phyloP scores from a whole-genome alignment of 2,113 vertebrate species.

The Hippocampus barbouri region DNA sequence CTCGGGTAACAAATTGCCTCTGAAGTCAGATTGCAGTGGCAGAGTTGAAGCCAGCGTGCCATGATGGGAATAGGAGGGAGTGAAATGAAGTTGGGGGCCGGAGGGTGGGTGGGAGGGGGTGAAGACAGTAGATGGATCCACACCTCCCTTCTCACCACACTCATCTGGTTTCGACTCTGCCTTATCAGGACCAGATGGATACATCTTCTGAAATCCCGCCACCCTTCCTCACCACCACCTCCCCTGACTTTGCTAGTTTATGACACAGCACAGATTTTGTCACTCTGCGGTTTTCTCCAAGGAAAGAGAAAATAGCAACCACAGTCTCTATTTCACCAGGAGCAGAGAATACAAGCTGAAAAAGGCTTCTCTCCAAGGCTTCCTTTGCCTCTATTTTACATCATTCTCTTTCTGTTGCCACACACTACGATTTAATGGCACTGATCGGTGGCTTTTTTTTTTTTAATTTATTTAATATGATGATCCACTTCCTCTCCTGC shows the following conservation, averaged over 20 bases:
- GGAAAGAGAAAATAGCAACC: slow-evolving; percentile 77
- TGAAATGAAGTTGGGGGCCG: slow-evolving; percentile 3
- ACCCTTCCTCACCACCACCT: slow-evolving; percentile 47
- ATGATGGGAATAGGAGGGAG: slow-evolving; percentile 20
- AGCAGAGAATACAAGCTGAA: slow-evolving; percentile 53
- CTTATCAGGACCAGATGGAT: slow-evolving; percentile 90
- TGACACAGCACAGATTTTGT: slow-evolving; percentile 89
- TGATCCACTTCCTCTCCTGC: too few relatives aligned
- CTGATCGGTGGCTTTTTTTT: background rate
- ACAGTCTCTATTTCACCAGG: slow-evolving; percentile 79
- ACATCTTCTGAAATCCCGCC: slow-evolving; percentile 72
- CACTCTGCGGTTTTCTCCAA: slow-evolving; percentile 89
- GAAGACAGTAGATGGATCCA: slow-evolving; percentile 62
- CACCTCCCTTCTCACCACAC: slow-evolving; percentile 67
- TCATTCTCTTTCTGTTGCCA: slow-evolving; percentile 51
- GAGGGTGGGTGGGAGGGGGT: slow-evolving; percentile 19
- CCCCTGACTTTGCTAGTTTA: slow-evolving; percentile 69
- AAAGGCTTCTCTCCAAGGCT: slow-evolving; percentile 34
- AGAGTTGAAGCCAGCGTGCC: slow-evolving; percentile 24
- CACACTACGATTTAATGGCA: background rate
- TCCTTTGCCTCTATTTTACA: slow-evolving; percentile 39
- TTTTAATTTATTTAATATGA: too few relatives aligned
- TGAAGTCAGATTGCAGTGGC: slow-evolving; percentile 29
- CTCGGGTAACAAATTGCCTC: slow-evolving; percentile 43
- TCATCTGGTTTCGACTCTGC: slow-evolving; percentile 83